Percentiles rank a stretch among this genome's conserved stretches.
Evolutionary conservation across 2,113 vertebrate genomes (phyloP).

Genomic region (Piprites chloris): DNA sequence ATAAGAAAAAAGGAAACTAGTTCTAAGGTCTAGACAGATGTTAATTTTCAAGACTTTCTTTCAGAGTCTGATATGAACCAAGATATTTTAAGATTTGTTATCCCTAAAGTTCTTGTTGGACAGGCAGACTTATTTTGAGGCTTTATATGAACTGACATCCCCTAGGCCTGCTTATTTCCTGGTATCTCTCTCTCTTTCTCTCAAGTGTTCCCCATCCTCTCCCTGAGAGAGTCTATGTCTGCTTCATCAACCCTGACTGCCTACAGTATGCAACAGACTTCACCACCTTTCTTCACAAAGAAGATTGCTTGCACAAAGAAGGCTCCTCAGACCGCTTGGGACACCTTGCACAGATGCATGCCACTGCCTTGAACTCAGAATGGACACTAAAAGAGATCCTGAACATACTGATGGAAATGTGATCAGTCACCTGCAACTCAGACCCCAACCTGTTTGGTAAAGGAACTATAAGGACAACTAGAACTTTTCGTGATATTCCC

Average conservation of each 20-base stretch:
- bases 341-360: constrained; percentile 46
- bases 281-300: constrained; percentile 42
- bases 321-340: constrained; percentile 21
- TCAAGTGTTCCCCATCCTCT: constrained; percentile 64
- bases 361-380: constrained; percentile 40
- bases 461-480: not conserved
- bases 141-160: constrained; percentile 23
- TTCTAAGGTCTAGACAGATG: not conserved
- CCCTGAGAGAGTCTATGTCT: constrained; percentile 60
- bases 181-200: constrained; percentile 65
- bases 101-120: not conserved
- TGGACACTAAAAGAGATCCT: constrained; percentile 10
- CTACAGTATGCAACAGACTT: constrained; percentile 27
- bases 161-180: constrained; percentile 59
- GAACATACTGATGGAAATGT: constrained; percentile 14
- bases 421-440: constrained; percentile 28
- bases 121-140: not conserved
- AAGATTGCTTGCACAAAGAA: constrained; percentile 34
- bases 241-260: constrained; percentile 38
- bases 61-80: not conserved
- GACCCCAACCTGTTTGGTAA: constrained; percentile 2
- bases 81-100: not conserved
- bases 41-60: not conserved
- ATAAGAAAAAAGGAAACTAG: not conserved
- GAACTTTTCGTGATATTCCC: not conserved